Base-by-base conservation (phyloP, 2,113 vertebrate genomes). In the Isurus oxyrinchus region DNA sequence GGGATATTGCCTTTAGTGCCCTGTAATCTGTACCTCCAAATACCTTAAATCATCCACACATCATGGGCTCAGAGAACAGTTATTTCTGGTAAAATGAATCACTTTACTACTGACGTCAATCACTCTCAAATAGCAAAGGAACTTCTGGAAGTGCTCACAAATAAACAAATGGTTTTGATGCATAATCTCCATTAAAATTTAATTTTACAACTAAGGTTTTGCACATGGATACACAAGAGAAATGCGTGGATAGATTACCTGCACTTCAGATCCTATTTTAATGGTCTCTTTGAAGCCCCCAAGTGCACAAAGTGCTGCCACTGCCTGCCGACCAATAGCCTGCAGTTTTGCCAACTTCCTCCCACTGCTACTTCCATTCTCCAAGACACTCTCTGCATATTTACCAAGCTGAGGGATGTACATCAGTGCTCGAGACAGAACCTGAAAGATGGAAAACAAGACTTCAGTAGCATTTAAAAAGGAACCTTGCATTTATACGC, bases 211-310 rank as follows among this genome's bases (percentile, higher is more conserved):
- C 81, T 31, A 57, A 90, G 7, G 87, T 57, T 25, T 57, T 27
- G 13, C 53, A 14, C 55, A 84, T 49, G 3, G 3, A 23, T 44
- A 21, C 81, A 84, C 16, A 21, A 81, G 35, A 76, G 0, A 91
- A 59, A n/a, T 1, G 5, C 23, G 6, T 63, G 35, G 59, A 31
- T n/a, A 55, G 53, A 96, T 97, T 97, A 99, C 99, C 99, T 99
- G 99, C 84, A 99, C 99, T 97, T 99, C 99, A 21, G 99, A 99
- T 97, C 99, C 99, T 69, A 99, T 99, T 98, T 99, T 99, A 97
- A 99, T 99, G 0, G 99, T 99, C 97, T 99, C 99, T 97, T 99
- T 99, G 97, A 99, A 99, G 97, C 99, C 99, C 21, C 99, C 99
- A 2, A 99, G 98, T 8, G 99, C 99, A 95, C 99, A 99, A 49